Evolutionary conservation across 1,140 invertebrate genomes (phyloP).

Genomic region (Drusus annulatus): DNA sequence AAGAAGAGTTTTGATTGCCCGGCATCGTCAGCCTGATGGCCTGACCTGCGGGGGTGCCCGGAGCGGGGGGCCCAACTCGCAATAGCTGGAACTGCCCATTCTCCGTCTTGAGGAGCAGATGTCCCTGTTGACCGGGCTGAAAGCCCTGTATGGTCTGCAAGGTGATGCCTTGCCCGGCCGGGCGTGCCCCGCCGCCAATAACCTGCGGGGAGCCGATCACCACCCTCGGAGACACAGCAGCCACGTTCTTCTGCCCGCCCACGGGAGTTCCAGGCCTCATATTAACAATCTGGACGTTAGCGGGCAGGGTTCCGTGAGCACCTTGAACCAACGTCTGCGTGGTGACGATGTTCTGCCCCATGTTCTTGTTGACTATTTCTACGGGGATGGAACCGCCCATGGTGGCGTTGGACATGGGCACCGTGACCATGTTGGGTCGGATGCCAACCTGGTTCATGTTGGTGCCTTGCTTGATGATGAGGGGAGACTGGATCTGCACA

Average conservation of each 20-base stretch:
- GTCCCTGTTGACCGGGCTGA: constrained; percentile 86
- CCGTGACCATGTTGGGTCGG: constrained; percentile 77
- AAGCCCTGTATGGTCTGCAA: constrained; percentile 87
- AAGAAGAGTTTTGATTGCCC: constrained; percentile 65
- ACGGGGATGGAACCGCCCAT: constrained; percentile 68
- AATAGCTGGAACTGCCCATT: constrained; percentile 94
- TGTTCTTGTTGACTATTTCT: constrained; percentile 69
- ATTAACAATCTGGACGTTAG: constrained; percentile 90
- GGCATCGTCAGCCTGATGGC: constrained; percentile 69
- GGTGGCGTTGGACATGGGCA: constrained; percentile 77
- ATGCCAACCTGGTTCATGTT: constrained; percentile 72
- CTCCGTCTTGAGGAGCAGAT: constrained; percentile 94
- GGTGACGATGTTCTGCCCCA: constrained; percentile 71
- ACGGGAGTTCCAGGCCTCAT: constrained; percentile 81
- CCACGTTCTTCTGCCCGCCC: constrained; percentile 80
- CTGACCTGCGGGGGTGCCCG: constrained; percentile 74
- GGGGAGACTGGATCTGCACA: constrained; percentile 73
- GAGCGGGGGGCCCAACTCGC: constrained; percentile 84
- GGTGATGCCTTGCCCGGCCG: constrained; percentile 86
- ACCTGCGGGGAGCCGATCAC: constrained; percentile 86
- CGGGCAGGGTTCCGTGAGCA: constrained; percentile 76
- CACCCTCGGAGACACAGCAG: constrained; percentile 81
- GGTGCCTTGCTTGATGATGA: constrained; percentile 79
- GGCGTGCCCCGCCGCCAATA: constrained; percentile 83
- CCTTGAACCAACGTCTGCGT: constrained; percentile 72